Evolutionary conservation across 2,888 invertebrate genomes (phyloP), one percentile per base, ranked within the genome.

Genomic region (Microplitis deprimator): DNA sequence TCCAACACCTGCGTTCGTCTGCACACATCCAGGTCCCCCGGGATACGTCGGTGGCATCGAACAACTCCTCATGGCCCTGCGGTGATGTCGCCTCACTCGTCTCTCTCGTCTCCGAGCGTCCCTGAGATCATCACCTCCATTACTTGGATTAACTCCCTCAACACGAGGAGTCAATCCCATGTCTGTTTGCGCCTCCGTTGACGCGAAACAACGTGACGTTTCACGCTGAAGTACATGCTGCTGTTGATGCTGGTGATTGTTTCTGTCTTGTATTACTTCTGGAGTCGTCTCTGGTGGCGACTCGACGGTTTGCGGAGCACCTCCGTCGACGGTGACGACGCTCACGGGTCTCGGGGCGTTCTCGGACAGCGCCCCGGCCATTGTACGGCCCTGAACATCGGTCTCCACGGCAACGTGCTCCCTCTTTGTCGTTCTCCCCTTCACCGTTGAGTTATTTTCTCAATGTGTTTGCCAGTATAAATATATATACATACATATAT

Each of bases 301-400:
- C 68, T 74, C 60, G 38, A 65, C 40, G 62, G 78, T 61, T 78
- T 78, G 10, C 68, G 75, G 62, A 76, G 77, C 59, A 29, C 68
- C 84, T 78, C 84, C 85, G 76, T 85, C 87, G 77, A 89, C 87
- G 68, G 86, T 85, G 75, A 89, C 87, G 71, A 89, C 87, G 83
- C 89, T 89, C 80, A 89, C 87, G 77, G 89, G 88, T 86, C 88
- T 85, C 80, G 89, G 89, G 86, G 87, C 89, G 84, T 87, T 88
- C 86, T 88, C 89, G 81, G 87, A 87, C 82, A 87, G 85, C 81
- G 88, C 88, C 87, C 89, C 89, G 85, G 88, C 89, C 89, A 89
- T 89, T 79, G 82, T 87, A 84, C 85, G 83, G 79, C 83, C 85
- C 84, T 89, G 86, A 84, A 84, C 86, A 86, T 86, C 80, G 82